Conservation (phyloP, 1,140 invertebrate species). For the Polyergus mexicanus region DNA sequence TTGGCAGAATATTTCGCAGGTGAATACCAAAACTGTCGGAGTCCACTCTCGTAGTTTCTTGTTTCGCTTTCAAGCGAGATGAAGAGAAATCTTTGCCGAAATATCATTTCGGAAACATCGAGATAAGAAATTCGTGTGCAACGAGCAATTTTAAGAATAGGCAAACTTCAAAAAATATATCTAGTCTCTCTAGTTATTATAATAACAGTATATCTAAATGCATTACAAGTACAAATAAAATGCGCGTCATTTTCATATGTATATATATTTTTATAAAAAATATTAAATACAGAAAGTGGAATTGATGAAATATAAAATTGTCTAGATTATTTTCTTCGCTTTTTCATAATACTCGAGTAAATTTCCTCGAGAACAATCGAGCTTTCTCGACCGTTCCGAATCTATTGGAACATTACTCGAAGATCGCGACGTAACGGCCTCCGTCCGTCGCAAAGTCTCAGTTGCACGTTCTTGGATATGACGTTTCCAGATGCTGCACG, state of each 20-base stretch:
- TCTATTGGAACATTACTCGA: conserved; percentile 26
- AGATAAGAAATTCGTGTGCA: conserved; percentile 19
- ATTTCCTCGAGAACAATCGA: background rate
- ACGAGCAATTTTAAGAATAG: background rate
- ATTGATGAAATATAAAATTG: conserved; percentile 10
- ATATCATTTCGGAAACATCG: background rate
- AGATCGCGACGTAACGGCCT: conserved; percentile 28
- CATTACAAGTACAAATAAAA: background rate
- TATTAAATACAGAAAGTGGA: background rate
- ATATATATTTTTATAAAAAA: background rate
- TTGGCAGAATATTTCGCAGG: conserved; percentile 60
- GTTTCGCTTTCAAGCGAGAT: background rate
- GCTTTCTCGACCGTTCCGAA: conserved; percentile 25
- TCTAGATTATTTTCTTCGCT: background rate
- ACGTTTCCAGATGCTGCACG: conserved; percentile 52
- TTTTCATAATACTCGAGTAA: background rate
- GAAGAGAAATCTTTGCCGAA: conserved; percentile 20
- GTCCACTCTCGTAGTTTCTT: conserved; percentile 28
- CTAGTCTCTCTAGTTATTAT: background rate
- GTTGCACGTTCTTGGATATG: conserved; percentile 33
- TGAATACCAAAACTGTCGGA: conserved; percentile 11
- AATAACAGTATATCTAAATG: background rate
- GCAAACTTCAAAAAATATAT: background rate
- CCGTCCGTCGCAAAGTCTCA: conserved; percentile 44
- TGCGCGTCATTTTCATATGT: background rate